Conservation (phyloP, 2,888 invertebrate genomes). For the Tipula unca region DNA sequence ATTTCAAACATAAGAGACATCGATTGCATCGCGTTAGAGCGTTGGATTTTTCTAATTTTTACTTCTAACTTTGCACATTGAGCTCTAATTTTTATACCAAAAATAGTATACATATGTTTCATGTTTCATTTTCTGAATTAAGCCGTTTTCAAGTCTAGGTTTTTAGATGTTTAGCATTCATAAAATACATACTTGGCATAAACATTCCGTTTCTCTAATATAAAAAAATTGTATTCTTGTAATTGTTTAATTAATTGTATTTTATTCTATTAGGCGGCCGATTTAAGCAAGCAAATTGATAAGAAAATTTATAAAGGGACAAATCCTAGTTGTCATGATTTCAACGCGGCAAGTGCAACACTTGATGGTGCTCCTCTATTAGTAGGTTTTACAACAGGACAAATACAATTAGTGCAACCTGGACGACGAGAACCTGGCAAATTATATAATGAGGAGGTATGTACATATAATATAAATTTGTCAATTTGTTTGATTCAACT, state of each 20-base stretch:
- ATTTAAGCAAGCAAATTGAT: constrained; percentile 93
- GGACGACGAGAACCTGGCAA: constrained; percentile 93
- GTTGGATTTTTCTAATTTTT: no score
- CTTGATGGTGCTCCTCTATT: constrained; percentile 79
- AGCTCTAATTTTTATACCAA: no score
- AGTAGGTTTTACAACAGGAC: constrained; percentile 97
- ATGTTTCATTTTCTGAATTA: no score
- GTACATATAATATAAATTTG: constrained; percentile 30
- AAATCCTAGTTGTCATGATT: constrained; percentile 98
- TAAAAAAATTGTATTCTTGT: no score
- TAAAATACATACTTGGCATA: no score
- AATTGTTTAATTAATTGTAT: not conserved
- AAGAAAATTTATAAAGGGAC: constrained; percentile 98
- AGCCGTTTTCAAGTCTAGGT: no score
- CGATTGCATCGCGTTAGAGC: no score
- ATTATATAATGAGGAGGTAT: constrained; percentile 95
- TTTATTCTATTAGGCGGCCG: constrained; percentile 60
- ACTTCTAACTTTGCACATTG: no score
- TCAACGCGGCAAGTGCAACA: constrained; percentile 77
- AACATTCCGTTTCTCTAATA: no score
- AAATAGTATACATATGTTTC: no score
- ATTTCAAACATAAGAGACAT: no score
- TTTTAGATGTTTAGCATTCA: no score
- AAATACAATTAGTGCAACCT: constrained; percentile 95
- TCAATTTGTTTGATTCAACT: not conserved